Conservation (phyloP, 2,797 vertebrate species). For the Enteromius thamalakanensis region DNA sequence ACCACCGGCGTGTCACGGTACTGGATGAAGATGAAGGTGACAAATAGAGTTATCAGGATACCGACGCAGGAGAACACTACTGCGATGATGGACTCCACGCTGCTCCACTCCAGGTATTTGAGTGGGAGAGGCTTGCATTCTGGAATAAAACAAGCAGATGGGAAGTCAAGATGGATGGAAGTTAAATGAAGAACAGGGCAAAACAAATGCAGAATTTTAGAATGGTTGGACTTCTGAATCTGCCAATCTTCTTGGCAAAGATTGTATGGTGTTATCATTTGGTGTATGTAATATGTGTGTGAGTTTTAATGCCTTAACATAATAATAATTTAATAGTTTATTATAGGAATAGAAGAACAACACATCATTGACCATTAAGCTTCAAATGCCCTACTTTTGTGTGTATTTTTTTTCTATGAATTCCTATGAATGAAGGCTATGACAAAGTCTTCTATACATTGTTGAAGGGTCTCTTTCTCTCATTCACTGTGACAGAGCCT, state of each 20-base stretch:
- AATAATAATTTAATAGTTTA: too few relatives aligned
- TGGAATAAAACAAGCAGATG: constrained; percentile 65
- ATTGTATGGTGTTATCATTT: not conserved
- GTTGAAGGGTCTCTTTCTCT: constrained; percentile 4
- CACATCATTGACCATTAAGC: not conserved
- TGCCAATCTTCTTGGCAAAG: not conserved
- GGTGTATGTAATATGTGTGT: not conserved
- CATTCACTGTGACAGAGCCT: constrained; percentile 25
- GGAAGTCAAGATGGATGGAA: not conserved
- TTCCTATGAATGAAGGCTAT: not conserved
- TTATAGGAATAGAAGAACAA: not conserved
- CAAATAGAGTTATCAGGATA: constrained; percentile 96
- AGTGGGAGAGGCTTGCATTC: constrained; percentile 90
- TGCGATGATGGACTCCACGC: constrained; percentile 95
- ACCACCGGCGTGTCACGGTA: constrained; percentile 98
- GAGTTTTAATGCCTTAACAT: constrained; percentile 10
- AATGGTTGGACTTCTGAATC: not conserved
- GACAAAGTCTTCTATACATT: constrained; percentile 11
- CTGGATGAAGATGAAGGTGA: constrained; percentile 96
- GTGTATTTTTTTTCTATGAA: not conserved
- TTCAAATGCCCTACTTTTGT: not conserved
- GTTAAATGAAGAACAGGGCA: constrained; percentile 11
- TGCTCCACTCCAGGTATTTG: constrained; percentile 93
- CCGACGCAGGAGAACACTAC: constrained; percentile 96
- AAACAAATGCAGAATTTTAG: not conserved